Base-by-base conservation (phyloP, 2,113 vertebrate species). In the Bombycilla garrulus region DNA sequence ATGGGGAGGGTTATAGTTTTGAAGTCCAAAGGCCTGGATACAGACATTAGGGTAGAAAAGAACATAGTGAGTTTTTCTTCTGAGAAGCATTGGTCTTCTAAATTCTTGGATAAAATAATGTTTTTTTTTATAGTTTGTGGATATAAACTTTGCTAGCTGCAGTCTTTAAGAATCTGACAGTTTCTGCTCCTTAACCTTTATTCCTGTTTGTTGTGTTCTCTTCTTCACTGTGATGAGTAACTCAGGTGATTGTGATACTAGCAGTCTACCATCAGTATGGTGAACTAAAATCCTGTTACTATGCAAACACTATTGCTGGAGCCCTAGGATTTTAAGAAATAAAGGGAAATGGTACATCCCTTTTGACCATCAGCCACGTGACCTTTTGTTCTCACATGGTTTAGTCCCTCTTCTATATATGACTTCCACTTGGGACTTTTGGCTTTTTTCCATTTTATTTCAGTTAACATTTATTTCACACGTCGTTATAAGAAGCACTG, bases 401-500 rank as follows among this genome's bases (percentile, higher is more conserved):
- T 96, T 93, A 96, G 91, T 95, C 93, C 84, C 88, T 96, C 70
- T 97, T 97, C 88, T 96, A 93, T 93, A 48, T 5, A 2, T 86
- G 80, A 51, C 72, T 81, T 83, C 97, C 93, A 36, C 60, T 83
- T 88, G 95, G 92, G 97, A 96, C 58, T 60, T 89, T 94, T 97
- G 97, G 97, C 97, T 95, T 64, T 83, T 87, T 86, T 91, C 96
- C 97, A 90, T 91, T 94, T 96, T 94, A 47, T 96, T 96, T 93
- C 85, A 96, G 97, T 98, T 97, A 98, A 92, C 95, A 95, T 98
- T 98, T 95, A 94, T 92, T 95, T 98, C 98, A 96, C 97, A 98
- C 97, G 81, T 98, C 93, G 10, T 98, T 98, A 97, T 66, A 81
- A 95, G 93, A 97, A 98, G 93, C 74, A 38, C 91, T 79, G 45